These are phyloP conservation scores for Anser cygnoides DNA, from an alignment of 2,113 vertebrate genomes.

Conservation along the genomic window DNA sequence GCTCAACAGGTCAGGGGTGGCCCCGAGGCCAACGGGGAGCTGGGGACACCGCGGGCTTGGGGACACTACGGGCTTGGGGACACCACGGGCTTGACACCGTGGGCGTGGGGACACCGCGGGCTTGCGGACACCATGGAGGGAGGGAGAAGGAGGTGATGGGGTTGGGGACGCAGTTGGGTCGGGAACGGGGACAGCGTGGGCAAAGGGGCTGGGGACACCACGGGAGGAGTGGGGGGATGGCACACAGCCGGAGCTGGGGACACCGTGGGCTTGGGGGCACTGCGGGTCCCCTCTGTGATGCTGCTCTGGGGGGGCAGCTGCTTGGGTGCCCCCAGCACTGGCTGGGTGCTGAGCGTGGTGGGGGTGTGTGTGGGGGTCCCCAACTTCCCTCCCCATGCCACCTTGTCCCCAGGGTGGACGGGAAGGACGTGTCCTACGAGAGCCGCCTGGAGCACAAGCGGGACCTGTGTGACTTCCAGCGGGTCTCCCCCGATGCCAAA, in stretches of 20 bases:
- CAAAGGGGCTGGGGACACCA: not conserved
- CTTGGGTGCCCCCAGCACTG: too few relatives aligned
- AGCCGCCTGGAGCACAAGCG: slow-evolving; percentile 82
- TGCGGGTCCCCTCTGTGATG: not conserved
- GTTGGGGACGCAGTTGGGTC: too few relatives aligned
- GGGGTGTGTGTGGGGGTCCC: too few relatives aligned
- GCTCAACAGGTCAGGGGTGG: slow-evolving; percentile 85
- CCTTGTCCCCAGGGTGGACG: slow-evolving; percentile 84
- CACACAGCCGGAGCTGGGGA: too few relatives aligned
- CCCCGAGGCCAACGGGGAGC: slow-evolving; percentile 1
- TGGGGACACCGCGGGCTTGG: too few relatives aligned
- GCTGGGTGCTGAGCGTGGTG: too few relatives aligned
- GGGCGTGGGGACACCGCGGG: too few relatives aligned
- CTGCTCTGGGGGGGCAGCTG: too few relatives aligned
- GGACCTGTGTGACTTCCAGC: slow-evolving; percentile 71
- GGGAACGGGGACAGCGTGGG: not conserved
- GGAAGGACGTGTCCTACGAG: slow-evolving; percentile 81
- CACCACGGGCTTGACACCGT: too few relatives aligned
- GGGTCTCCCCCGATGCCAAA: slow-evolving; percentile 86
- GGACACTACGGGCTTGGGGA: too few relatives aligned
- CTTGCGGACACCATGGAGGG: not conserved
- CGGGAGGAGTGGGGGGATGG: too few relatives aligned
- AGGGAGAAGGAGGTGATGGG: too few relatives aligned
- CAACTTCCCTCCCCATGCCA: not conserved
- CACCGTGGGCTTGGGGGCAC: not conserved